Evolutionary conservation across 2,888 invertebrate species (phyloP).

Genomic region (Drosophila picticornis): DNA sequence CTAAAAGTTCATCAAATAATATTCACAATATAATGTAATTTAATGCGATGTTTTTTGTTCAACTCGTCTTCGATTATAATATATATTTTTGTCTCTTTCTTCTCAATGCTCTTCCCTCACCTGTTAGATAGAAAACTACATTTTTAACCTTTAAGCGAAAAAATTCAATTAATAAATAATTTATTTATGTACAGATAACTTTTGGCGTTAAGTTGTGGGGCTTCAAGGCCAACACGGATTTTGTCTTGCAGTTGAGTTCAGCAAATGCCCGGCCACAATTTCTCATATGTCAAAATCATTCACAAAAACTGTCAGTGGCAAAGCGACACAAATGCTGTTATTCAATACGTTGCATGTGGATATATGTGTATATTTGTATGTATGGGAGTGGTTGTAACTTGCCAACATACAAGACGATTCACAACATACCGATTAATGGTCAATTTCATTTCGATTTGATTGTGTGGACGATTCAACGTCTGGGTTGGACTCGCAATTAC

Average conservation of each 20-base stretch:
- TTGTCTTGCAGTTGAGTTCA: neutral
- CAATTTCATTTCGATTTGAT: conserved; percentile 81
- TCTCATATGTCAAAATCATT: conserved; percentile 55
- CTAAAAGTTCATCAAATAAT: neutral
- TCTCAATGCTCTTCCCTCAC: neutral
- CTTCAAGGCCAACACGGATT: neutral
- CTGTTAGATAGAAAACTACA: neutral
- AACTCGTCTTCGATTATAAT: neutral
- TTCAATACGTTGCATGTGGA: conserved; percentile 41
- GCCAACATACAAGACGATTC: conserved; percentile 17
- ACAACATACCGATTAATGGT: conserved; percentile 74
- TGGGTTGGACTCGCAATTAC: conserved; percentile 74
- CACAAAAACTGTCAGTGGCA: conserved; percentile 58
- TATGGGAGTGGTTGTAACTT: conserved; percentile 11
- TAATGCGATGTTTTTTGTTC: neutral
- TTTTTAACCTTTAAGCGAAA: neutral
- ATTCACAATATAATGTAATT: neutral
- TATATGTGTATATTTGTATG: neutral
- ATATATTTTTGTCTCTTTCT: no score
- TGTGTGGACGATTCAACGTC: conserved; percentile 50
- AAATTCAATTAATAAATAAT: neutral
- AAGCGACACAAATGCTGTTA: conserved; percentile 30
- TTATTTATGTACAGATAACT: neutral
- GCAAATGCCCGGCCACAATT: conserved; percentile 24
- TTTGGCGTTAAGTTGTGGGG: neutral